Percentiles rank a stretch among this genome's conserved stretches.
phyloP scores from a whole-genome alignment of 2,888 invertebrate species.

The Oconnorella tubifera region DNA sequence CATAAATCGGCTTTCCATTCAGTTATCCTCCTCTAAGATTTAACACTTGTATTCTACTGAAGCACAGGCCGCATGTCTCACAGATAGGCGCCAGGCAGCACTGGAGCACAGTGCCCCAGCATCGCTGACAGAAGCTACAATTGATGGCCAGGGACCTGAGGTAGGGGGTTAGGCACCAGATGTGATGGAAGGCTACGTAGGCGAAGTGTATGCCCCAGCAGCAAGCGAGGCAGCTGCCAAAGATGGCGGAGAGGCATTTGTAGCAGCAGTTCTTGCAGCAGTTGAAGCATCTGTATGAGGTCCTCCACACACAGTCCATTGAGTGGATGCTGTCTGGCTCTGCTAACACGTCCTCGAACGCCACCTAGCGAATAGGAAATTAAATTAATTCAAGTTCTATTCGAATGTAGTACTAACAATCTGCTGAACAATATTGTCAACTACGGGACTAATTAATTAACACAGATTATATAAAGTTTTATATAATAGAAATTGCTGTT shows the following conservation, averaged over 20 bases:
- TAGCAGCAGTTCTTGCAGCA: slow-evolving; percentile 68
- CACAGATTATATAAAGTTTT: not conserved
- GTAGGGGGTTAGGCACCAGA: slow-evolving; percentile 70
- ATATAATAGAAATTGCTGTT: too few species aligned
- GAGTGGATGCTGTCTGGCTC: slow-evolving; percentile 41
- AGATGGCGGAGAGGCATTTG: slow-evolving; percentile 64
- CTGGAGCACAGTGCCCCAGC: slow-evolving; percentile 63
- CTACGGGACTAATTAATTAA: not conserved
- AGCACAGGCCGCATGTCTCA: slow-evolving; percentile 65
- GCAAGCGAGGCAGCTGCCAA: slow-evolving; percentile 67
- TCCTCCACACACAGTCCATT: slow-evolving; percentile 69
- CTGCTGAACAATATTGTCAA: too few species aligned
- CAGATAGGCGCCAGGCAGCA: slow-evolving; percentile 64
- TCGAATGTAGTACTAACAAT: too few species aligned
- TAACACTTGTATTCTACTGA: slow-evolving; percentile 41
- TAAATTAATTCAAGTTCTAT: too few species aligned
- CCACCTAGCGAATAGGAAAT: slow-evolving; percentile 55
- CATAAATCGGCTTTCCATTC: too few species aligned
- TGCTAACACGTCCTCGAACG: slow-evolving; percentile 38
- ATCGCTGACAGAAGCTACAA: slow-evolving; percentile 64
- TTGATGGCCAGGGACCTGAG: slow-evolving; percentile 67
- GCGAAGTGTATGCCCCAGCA: slow-evolving; percentile 55
- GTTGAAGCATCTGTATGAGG: slow-evolving; percentile 66
- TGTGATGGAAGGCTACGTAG: slow-evolving; percentile 63
- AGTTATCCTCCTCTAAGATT: too few species aligned